Evolutionary conservation across 2,888 invertebrate genomes (phyloP), one percentile per base, ranked within the genome.

Genomic region (Blastobasis lacticolella): DNA sequence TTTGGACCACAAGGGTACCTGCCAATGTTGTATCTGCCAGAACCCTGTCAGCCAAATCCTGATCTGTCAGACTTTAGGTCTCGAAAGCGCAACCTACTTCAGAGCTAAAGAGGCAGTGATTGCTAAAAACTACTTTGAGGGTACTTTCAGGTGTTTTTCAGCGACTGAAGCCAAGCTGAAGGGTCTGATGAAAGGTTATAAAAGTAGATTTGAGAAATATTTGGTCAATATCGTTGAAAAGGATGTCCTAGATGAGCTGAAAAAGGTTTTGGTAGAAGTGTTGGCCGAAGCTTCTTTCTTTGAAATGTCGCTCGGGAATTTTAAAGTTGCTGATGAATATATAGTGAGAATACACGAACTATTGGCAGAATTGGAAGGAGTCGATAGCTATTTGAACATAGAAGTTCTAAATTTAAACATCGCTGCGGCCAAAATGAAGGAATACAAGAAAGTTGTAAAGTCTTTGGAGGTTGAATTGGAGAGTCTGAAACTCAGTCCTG

Each of bases 111-210:
- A 86, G 9, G 54, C 51, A 0, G 70, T 72, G 4, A 78, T 81
- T 9, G 83, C 87, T 0, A 63, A 57, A 0, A 78, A 81, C 53
- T 85, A 85, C 45, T 86, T 76, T 56, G 67, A 71, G 0, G 86
- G 86, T 0, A 67, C 74, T 0, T 5, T 72, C 0, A 55, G 64
- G 38, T 67, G 67, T 46, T 70, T 81, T 4, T 38, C 44, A 0
- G 46, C 58, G 0, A 69, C 73, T 0, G 69, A 78, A 8, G 38
- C 1, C 0, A 79, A 69, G 38, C 51, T 85, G 0, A 64, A 56
- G 6, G 8, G 37, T 0, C 53, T 66, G 0, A 52, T 71, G 4
- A 54, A 62, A 0, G 46, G 10, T 0, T 63, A 64, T 10, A 51
- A 37, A 7, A 52, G 50, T 0, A 57, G 59, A 3, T 77, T 64